A percentile compares a stretch with the other conserved stretches of the same genome.
Evolutionary conservation across 2,797 vertebrate species (phyloP).

Genomic region (Chromobotia macracanthus): DNA sequence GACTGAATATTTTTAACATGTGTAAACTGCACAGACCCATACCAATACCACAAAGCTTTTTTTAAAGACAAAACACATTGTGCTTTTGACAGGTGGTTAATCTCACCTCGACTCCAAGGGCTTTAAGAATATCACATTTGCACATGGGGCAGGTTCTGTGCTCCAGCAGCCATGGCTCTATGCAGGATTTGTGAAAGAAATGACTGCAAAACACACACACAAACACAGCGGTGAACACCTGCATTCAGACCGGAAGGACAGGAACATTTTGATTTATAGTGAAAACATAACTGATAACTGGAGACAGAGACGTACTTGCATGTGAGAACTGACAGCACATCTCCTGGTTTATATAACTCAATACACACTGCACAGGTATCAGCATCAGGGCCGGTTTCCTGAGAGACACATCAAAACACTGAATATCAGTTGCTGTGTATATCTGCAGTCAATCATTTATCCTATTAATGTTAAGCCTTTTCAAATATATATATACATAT

Average conservation of each 20-base stretch:
- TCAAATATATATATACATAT: too few relatives aligned
- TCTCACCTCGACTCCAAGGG: conserved; percentile 83
- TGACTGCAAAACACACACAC: conserved; percentile 72
- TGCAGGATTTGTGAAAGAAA: conserved; percentile 85
- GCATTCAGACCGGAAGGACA: neutral
- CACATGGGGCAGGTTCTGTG: conserved; percentile 89
- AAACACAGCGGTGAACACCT: neutral
- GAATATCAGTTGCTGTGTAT: neutral
- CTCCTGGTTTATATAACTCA: conserved; percentile 82
- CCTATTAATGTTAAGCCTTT: neutral
- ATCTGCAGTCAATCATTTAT: neutral
- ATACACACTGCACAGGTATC: conserved; percentile 87
- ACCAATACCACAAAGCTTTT: neutral
- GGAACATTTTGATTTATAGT: neutral
- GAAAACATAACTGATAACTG: neutral
- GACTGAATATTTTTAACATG: neutral
- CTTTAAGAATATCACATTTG: conserved; percentile 88
- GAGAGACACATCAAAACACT: conserved; percentile 2
- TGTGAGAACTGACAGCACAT: conserved; percentile 83
- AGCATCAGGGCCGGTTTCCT: conserved; percentile 85
- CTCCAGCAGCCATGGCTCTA: conserved; percentile 88
- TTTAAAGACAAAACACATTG: neutral
- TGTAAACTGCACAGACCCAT: neutral
- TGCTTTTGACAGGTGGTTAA: neutral
- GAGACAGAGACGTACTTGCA: conserved; percentile 81